Base-by-base conservation (phyloP, 2,888 invertebrate species). In the Byasa hedistus region DNA sequence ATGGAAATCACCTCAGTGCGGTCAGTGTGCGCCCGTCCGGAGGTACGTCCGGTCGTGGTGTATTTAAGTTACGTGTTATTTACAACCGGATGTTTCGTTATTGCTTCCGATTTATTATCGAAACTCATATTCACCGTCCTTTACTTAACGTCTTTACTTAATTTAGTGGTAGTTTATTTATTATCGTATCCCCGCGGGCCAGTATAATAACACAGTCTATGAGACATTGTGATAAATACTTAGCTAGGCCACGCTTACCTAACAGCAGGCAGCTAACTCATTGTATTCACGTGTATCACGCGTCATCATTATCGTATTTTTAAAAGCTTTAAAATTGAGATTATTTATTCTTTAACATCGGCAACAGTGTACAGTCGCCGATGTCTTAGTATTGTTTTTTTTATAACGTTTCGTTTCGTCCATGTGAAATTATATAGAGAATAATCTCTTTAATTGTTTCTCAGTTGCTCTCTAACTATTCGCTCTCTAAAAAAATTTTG, bases 311-410 rank as follows among this genome's bases (percentile, higher is more conserved):
- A 81, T 82, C 78, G 83, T 87, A 86, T 87, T 87, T 32, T 82
- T 76, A 81, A 86, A 87, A 87, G 87, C 88, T 91, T 91, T 87
- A 91, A 82, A 84, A 82, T 88, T 89, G 91, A 91, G 91, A 91
- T 91, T 91, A 91, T 86, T 87, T 89, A 87, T 88, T 83, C 79
- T 79, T 83, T 84, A 75, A 79, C 79, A 84, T 84, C 81, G 82
- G 82, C 78, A 82, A 81, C 77, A 79, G 78, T 79, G 72, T 79
- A 72, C 76, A 78, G 78, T 76, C 78, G 72, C 77, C 75, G 74
- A 68, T 75, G 71, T 69, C 48, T 68, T 64, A 68, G 62, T 80
- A 75, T 76, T 76, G 71, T 79, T 76, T 71, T 79, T 76, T 73
- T 74, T 73, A 78, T 75, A 75, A 66, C 72, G 64, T 69, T 69